Evolutionary conservation across 2,797 vertebrate species (phyloP).

Genomic region (Cottoperca gobio): DNA sequence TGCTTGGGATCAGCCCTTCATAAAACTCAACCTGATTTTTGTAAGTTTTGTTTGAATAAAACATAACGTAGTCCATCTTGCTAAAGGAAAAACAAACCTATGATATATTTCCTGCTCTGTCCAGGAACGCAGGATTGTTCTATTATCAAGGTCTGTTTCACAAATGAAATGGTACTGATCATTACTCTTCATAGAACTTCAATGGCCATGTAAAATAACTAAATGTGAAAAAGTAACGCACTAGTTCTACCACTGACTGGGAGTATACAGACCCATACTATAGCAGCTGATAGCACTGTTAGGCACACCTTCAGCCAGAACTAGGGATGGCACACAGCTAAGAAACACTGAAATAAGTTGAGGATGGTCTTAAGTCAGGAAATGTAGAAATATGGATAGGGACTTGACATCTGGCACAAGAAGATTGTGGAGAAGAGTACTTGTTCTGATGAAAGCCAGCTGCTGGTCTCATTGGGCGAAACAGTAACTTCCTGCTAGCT

Average conservation of each 20-base stretch:
- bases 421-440: too few species aligned
- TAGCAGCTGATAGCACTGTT: neutral
- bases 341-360: too few species aligned
- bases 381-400: too few species aligned
- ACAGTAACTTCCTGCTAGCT: neutral
- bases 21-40: neutral
- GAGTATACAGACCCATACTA: neutral
- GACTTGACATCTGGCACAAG: too few species aligned
- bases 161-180: neutral
- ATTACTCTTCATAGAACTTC: neutral
- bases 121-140: neutral
- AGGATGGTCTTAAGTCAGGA: too few species aligned
- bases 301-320: neutral
- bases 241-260: too few species aligned
- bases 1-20: neutral
- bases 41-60: too few species aligned
- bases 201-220: neutral
- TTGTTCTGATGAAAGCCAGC: neutral
- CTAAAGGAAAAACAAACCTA: too few species aligned
- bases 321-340: neutral
- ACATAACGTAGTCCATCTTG: too few species aligned
- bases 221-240: neutral
- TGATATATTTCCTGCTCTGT: neutral
- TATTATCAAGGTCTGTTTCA: neutral
- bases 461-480: conserved; percentile 7